Conservation (phyloP, 1,140 invertebrate species). For the Myzus persicae region DNA sequence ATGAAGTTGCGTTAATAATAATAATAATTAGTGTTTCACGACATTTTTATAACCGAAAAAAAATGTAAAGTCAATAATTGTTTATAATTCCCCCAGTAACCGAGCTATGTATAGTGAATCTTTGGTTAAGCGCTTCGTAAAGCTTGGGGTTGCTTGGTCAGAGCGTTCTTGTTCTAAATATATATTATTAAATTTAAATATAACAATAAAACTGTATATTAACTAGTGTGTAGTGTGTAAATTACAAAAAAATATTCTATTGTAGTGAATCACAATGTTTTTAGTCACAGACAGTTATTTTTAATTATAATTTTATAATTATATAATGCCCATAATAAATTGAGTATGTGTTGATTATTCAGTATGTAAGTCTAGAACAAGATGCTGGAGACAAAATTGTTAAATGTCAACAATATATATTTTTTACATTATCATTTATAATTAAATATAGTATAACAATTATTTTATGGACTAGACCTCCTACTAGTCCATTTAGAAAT, state of each 20-base stretch:
- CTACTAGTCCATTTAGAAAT: conserved; percentile 57
- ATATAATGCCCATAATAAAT: conserved; percentile 55
- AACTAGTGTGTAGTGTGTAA: conserved; percentile 37
- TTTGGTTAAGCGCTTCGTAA: conserved; percentile 50
- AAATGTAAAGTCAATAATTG: conserved; percentile 33
- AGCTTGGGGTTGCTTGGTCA: conserved; percentile 52
- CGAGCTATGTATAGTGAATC: conserved; percentile 38
- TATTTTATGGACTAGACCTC: conserved; percentile 57
- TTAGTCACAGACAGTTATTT: conserved; percentile 55
- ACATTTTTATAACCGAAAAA: conserved; percentile 39
- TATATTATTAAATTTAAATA: conserved; percentile 39
- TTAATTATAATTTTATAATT: conserved; percentile 52
- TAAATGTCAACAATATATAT: conserved; percentile 23
- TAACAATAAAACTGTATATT: conserved; percentile 52
- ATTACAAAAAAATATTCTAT: conserved; percentile 49
- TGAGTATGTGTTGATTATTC: conserved; percentile 37
- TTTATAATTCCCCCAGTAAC: conserved; percentile 49
- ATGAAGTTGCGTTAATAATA: conserved; percentile 49
- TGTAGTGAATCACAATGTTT: conserved; percentile 48
- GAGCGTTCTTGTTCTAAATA: conserved; percentile 50
- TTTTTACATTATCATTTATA: conserved; percentile 11
- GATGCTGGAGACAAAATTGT: conserved; percentile 52
- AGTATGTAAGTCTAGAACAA: conserved; percentile 46
- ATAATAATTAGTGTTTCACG: conserved; percentile 45
- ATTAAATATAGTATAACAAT: conserved; percentile 48